Percentiles rank a stretch among this genome's conserved stretches.
phyloP scores from a whole-genome alignment of 2,888 invertebrate genomes.

The Eupithecia tripunctaria region DNA sequence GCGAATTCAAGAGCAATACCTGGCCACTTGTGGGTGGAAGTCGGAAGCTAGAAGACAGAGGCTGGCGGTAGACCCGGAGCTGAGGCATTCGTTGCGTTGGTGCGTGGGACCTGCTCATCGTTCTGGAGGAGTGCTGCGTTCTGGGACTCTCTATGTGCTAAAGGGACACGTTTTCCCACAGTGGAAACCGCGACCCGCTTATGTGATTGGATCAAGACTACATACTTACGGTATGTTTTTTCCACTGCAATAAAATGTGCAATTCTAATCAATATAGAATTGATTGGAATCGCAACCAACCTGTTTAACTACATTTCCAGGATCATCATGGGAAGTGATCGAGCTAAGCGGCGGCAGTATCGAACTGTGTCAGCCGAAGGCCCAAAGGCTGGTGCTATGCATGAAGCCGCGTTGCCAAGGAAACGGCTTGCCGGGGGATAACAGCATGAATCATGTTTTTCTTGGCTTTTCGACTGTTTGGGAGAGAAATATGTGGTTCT shows the following conservation, averaged over 20 bases:
- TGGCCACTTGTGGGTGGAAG: constrained; percentile 84
- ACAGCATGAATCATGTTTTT: constrained; percentile 82
- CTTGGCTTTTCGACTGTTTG: constrained; percentile 87
- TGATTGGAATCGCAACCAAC: neutral
- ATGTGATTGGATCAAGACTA: constrained; percentile 85
- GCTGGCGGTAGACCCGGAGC: constrained; percentile 87
- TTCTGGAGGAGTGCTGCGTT: constrained; percentile 71
- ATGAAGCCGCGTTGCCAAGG: constrained; percentile 75
- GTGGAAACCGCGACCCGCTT: constrained; percentile 86
- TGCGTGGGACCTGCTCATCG: constrained; percentile 85
- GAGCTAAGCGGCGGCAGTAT: constrained; percentile 77
- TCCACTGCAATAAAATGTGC: neutral
- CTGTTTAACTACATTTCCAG: constrained; percentile 53
- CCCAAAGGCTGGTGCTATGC: constrained; percentile 75
- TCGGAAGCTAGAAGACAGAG: constrained; percentile 85
- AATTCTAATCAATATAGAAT: neutral
- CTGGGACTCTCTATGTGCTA: constrained; percentile 84
- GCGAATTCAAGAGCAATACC: constrained; percentile 85
- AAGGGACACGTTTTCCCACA: constrained; percentile 89
- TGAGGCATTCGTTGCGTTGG: constrained; percentile 86
- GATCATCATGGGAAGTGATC: constrained; percentile 70
- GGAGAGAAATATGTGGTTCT: constrained; percentile 87
- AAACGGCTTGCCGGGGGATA: constrained; percentile 63
- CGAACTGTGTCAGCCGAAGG: constrained; percentile 75
- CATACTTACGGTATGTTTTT: constrained; percentile 79